Evolutionary conservation across 2,113 vertebrate species (phyloP).

Genomic region (Telmatochromis sp.): DNA sequence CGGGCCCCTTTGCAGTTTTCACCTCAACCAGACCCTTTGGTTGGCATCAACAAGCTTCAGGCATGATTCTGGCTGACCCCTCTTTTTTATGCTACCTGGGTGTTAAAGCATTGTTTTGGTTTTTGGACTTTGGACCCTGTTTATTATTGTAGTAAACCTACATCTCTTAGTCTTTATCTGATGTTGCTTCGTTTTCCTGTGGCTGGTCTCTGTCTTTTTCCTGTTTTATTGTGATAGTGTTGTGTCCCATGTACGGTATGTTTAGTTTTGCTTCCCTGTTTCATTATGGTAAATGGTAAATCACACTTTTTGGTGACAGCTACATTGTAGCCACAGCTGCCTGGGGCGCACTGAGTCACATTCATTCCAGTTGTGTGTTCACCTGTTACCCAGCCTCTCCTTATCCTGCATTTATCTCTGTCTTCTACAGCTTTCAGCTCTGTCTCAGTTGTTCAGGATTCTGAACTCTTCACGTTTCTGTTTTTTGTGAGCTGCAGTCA

Average conservation of each 20-base stretch:
- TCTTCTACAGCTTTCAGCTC: neutral
- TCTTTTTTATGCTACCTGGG: neutral
- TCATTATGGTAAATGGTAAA: neutral
- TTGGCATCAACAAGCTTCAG: neutral
- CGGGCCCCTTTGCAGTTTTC: neutral
- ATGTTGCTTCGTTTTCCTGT: neutral
- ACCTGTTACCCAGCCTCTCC: neutral
- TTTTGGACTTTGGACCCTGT: neutral
- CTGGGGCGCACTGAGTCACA: neutral
- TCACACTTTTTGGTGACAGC: fast-evolving
- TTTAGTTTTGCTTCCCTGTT: neutral
- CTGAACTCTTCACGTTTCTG: neutral
- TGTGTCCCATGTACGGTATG: neutral
- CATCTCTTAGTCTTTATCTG: neutral
- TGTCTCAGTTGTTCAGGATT: neutral
- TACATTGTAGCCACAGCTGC: fast-evolving
- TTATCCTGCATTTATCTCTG: neutral
- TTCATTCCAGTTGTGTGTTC: neutral
- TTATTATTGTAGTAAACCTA: neutral
- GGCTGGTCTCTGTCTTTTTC: neutral
- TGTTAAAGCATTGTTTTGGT: neutral
- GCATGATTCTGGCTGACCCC: neutral
- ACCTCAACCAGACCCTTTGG: neutral
- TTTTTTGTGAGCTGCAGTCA: neutral
- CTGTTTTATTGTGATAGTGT: neutral